These are phyloP conservation scores for Chymomyza fuscimana DNA, from an alignment of 2,888 invertebrate species.

Conservation along the genomic window DNA sequence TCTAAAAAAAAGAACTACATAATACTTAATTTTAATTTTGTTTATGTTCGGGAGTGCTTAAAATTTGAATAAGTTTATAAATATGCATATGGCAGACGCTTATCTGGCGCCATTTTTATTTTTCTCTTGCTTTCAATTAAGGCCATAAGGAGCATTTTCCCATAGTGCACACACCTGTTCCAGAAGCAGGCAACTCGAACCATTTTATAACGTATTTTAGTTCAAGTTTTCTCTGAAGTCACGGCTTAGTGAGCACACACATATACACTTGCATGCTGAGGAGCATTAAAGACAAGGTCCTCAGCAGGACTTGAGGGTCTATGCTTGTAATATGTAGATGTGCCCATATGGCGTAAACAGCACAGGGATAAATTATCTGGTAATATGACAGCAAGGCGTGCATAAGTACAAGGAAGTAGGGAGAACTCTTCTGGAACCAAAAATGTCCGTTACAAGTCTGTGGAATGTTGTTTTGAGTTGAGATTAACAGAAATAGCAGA, in stretches of 20 bases:
- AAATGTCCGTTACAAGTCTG: not conserved
- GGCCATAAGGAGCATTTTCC: constrained; percentile 29
- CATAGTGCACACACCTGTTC: constrained; percentile 43
- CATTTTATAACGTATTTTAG: constrained; percentile 58
- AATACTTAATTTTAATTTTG: not conserved
- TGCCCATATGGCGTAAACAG: constrained; percentile 7
- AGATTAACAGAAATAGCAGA: not conserved
- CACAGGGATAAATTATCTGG: constrained; percentile 19
- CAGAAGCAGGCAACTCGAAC: constrained; percentile 18
- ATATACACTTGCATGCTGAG: not conserved
- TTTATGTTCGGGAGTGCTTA: constrained; percentile 44
- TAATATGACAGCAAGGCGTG: not conserved
- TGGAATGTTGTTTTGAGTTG: not conserved
- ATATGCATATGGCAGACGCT: constrained; percentile 19
- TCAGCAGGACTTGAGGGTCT: constrained; percentile 11
- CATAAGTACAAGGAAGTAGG: not conserved
- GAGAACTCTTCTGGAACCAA: not conserved
- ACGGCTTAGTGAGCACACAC: constrained; percentile 52
- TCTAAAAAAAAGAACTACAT: not conserved
- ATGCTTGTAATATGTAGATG: constrained; percentile 9
- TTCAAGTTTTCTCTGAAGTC: constrained; percentile 47
- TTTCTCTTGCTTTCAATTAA: constrained; percentile 42
- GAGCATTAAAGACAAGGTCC: constrained; percentile 34
- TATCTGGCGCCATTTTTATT: not conserved
- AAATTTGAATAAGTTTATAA: constrained; percentile 53